Conservation (phyloP, 2,797 vertebrate genomes). For the Coregonus sp. region DNA sequence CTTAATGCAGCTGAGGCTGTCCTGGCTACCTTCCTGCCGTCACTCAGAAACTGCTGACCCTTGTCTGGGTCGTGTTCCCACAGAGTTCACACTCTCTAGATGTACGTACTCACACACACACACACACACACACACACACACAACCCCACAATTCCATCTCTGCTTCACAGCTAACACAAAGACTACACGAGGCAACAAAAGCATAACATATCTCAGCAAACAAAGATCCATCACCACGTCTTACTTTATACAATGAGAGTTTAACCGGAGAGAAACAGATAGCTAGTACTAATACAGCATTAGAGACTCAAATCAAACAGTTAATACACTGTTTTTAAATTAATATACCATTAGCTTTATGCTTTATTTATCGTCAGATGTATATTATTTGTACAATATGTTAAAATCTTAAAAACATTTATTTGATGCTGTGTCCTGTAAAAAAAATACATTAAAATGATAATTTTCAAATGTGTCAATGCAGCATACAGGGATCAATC, state of each 20-base stretch:
- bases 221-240: slow-evolving; percentile 10
- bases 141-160: slow-evolving; percentile 9
- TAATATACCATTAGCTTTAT: too few species aligned
- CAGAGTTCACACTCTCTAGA: slow-evolving; percentile 24
- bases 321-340: too few species aligned
- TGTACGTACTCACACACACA: slow-evolving; percentile 3
- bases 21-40: slow-evolving; percentile 51
- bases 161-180: slow-evolving; percentile 15
- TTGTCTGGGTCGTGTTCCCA: slow-evolving; percentile 38
- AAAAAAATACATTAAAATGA: too few species aligned
- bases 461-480: background rate
- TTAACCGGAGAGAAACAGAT: background rate
- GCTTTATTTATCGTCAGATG: too few species aligned
- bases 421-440: too few species aligned
- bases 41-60: slow-evolving; percentile 47
- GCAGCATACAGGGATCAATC: too few species aligned
- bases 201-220: slow-evolving; percentile 1
- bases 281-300: background rate
- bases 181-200: slow-evolving; percentile 15
- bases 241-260: background rate
- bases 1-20: slow-evolving; percentile 25
- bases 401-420: too few species aligned
- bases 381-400: too few species aligned
- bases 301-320: background rate
- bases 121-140: slow-evolving; percentile 10